phyloP scores from a whole-genome alignment of 2,113 vertebrate species.

The Pseudorhombus dupliciocellatus region DNA sequence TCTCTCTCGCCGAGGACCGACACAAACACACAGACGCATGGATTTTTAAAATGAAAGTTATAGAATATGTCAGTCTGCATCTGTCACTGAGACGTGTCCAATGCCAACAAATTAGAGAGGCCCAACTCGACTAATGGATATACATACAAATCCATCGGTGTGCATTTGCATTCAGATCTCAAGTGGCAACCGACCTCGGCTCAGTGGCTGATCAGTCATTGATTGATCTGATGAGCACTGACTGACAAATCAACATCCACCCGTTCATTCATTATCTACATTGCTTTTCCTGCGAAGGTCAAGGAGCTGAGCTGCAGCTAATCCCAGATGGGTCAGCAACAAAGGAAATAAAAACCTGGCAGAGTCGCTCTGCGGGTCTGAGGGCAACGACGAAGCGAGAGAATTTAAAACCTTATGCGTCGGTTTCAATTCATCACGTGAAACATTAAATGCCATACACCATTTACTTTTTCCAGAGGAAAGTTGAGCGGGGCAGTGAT shows the following conservation, averaged over 20 bases:
- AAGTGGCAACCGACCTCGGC: background rate
- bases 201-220: background rate
- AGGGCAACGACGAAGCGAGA: too few relatives aligned
- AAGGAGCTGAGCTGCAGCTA: too few relatives aligned
- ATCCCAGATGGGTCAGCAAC: too few relatives aligned
- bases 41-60: conserved; percentile 14
- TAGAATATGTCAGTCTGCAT: conserved; percentile 24
- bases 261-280: background rate
- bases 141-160: background rate
- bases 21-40: background rate
- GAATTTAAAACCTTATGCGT: background rate
- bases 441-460: background rate
- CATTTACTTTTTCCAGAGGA: background rate
- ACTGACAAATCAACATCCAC: background rate
- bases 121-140: conserved; percentile 11
- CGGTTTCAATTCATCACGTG: background rate
- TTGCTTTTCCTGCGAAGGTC: too few relatives aligned
- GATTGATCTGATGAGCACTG: background rate
- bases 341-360: too few relatives aligned
- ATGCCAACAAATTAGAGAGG: conserved; percentile 50
- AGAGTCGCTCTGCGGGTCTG: too few relatives aligned
- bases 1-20: conserved; percentile 3
- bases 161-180: background rate
- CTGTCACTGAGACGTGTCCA: conserved; percentile 35
- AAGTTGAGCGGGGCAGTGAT: background rate